Percentiles rank a stretch among this genome's conserved stretches.
Conservation (phyloP, 35 echinoderm and acorn worm genomes). For the Strongylocentrotus purpuratus region DNA sequence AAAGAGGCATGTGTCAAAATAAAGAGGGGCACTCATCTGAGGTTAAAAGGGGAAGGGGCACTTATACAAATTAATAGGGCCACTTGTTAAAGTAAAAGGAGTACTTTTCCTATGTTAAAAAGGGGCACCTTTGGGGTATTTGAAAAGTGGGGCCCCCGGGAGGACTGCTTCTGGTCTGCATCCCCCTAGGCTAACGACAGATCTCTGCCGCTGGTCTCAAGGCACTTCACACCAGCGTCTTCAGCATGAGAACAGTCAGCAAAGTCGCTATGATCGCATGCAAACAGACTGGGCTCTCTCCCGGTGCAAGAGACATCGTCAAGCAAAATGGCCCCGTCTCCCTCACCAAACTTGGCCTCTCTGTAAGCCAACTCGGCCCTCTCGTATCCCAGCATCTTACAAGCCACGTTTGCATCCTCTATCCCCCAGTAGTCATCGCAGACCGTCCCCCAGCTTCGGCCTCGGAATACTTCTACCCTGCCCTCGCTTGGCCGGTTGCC, state of each 20-base stretch:
- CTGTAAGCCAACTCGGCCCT: not conserved
- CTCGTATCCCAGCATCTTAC: constrained; percentile 50
- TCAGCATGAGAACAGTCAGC: constrained; percentile 53
- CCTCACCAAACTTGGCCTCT: constrained; percentile 34
- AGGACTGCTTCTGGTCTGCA: no score
- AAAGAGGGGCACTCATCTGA: no score
- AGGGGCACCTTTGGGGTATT: no score
- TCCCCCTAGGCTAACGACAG: no score
- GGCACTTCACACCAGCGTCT: constrained; percentile 58
- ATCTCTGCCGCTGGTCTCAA: not conserved
- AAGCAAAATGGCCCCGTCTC: constrained; percentile 37
- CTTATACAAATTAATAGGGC: no score
- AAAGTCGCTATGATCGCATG: not conserved
- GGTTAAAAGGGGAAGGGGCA: no score
- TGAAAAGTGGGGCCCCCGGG: no score
- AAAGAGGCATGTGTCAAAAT: no score
- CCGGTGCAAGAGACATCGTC: constrained; percentile 62
- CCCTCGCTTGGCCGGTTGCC: constrained; percentile 43
- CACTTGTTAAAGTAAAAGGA: no score
- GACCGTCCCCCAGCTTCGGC: constrained; percentile 51
- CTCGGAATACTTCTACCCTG: constrained; percentile 55
- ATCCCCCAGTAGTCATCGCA: constrained; percentile 59
- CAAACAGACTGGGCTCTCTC: constrained; percentile 7
- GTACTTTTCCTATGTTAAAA: no score
- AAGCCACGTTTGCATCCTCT: constrained; percentile 53